These are phyloP conservation scores for Oreocharis arfaki DNA, from an alignment of 2,113 vertebrate species.

Conservation along the genomic window DNA sequence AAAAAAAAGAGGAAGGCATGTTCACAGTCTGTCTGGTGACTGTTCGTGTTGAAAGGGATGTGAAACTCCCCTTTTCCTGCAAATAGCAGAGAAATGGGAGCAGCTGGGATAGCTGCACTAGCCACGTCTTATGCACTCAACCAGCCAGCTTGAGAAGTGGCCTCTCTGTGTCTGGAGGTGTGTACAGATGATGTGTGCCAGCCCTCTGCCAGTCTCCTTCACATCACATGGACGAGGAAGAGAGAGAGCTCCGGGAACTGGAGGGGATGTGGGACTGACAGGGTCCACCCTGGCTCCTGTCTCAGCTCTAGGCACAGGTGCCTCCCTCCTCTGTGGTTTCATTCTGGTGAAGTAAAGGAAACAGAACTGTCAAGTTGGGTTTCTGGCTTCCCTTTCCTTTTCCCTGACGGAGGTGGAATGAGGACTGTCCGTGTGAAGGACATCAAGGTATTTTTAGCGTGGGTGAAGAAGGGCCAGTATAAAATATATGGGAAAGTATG, in stretches of 20 bases:
- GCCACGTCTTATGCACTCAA: neutral
- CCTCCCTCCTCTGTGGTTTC: neutral
- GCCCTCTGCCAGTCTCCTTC: neutral
- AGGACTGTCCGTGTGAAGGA: neutral
- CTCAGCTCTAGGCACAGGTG: neutral
- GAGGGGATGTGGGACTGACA: neutral
- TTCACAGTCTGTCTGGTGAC: neutral
- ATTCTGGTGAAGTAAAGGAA: neutral
- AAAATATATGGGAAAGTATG: neutral
- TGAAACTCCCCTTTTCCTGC: neutral
- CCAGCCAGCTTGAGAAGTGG: too few relatives aligned
- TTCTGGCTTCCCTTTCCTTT: neutral
- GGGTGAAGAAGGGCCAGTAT: neutral
- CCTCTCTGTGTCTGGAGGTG: neutral
- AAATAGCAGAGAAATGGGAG: neutral
- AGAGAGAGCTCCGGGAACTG: neutral
- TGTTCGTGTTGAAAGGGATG: neutral
- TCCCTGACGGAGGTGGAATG: neutral
- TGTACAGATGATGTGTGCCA: neutral
- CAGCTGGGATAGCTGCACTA: neutral
- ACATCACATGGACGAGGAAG: rapidly evolving
- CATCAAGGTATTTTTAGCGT: constrained; percentile 12
- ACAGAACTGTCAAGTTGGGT: neutral
- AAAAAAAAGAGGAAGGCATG: neutral
- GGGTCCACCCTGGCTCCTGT: neutral